phyloP scores from a whole-genome alignment of 1,140 invertebrate species.

The Trachelipus rathkii region DNA sequence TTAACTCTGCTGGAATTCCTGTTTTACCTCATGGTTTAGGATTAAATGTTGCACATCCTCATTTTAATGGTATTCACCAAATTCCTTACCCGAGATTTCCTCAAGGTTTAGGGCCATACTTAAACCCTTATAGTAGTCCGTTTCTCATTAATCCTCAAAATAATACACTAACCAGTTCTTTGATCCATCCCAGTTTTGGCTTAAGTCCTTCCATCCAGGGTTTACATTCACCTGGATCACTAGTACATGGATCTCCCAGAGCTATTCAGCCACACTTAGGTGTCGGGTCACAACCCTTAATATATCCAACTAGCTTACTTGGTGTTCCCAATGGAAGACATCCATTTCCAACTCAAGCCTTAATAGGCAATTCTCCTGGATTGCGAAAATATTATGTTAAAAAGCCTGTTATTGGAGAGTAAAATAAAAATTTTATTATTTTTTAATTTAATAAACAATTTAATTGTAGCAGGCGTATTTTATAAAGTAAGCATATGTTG shows the following conservation, averaged over 20 bases:
- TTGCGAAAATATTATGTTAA: constrained; percentile 2
- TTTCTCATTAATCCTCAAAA: neutral
- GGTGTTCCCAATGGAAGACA: neutral
- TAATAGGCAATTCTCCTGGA: neutral
- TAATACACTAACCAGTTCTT: neutral
- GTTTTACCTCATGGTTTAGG: neutral
- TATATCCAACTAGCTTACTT: neutral
- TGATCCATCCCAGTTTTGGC: neutral
- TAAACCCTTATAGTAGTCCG: neutral
- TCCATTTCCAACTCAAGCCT: neutral
- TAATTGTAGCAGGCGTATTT: no score
- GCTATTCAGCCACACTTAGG: neutral
- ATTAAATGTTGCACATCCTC: neutral
- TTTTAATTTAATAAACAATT: no score
- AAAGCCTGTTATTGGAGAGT: neutral
- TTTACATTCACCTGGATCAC: neutral
- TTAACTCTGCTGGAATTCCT: neutral
- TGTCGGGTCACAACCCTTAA: neutral
- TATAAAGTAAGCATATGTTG: no score
- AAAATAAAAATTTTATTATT: no score
- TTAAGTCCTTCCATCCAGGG: neutral
- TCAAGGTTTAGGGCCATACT: neutral
- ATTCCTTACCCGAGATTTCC: neutral
- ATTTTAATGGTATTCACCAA: neutral
- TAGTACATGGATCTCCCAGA: neutral